Conservation (phyloP, 1,140 invertebrate species). For the Heliothis subflexa region DNA sequence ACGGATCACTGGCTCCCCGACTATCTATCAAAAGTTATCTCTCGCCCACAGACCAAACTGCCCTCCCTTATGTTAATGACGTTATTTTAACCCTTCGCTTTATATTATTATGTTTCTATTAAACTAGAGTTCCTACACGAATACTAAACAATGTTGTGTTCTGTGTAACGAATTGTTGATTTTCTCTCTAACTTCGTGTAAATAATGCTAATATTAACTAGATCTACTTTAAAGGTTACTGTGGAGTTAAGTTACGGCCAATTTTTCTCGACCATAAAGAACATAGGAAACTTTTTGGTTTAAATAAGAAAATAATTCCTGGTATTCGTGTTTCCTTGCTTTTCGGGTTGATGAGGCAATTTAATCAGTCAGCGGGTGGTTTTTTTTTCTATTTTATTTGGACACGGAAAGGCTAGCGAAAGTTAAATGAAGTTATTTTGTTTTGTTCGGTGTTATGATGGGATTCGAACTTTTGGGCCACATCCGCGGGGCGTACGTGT, state of each 20-base stretch:
- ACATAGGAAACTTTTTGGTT: slow-evolving; percentile 16
- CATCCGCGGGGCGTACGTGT: not conserved
- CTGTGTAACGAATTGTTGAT: slow-evolving; percentile 15
- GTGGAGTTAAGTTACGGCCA: not conserved
- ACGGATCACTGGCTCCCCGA: slow-evolving; percentile 46
- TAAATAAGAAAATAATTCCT: slow-evolving; percentile 34
- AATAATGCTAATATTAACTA: slow-evolving; percentile 14
- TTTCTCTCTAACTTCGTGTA: not conserved
- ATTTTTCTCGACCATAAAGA: not conserved
- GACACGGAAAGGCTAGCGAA: slow-evolving; percentile 34
- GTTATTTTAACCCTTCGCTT: slow-evolving; percentile 17
- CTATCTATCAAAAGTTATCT: slow-evolving; percentile 46
- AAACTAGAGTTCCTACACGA: slow-evolving; percentile 5
- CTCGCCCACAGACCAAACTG: slow-evolving; percentile 7
- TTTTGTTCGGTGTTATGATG: slow-evolving; percentile 9
- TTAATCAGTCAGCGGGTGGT: slow-evolving; percentile 24
- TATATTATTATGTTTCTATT: slow-evolving; percentile 19
- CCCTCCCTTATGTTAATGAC: slow-evolving; percentile 29
- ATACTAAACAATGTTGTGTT: not conserved
- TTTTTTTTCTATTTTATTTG: slow-evolving; percentile 39
- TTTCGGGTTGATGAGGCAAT: slow-evolving; percentile 34
- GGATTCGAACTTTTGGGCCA: slow-evolving; percentile 16
- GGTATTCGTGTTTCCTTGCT: slow-evolving; percentile 18
- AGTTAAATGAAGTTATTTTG: slow-evolving; percentile 42
- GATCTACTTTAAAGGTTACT: not conserved